Evolutionary conservation across 23 tunicate genomes (phyloP).

Genomic region (Halocynthia aurantium): DNA sequence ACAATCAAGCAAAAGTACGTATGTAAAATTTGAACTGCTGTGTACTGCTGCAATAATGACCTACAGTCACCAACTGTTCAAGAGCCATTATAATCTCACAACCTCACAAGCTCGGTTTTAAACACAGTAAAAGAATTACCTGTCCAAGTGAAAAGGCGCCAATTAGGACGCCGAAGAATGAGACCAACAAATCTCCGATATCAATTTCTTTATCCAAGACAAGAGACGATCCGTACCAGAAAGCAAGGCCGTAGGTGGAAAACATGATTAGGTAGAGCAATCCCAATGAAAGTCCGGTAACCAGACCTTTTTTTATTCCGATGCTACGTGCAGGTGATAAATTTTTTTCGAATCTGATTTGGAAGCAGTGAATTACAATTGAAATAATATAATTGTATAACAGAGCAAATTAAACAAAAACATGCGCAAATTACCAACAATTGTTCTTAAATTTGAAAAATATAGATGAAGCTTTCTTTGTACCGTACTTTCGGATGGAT

Average conservation of each 20-base stretch:
- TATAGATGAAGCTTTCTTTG: too few species aligned
- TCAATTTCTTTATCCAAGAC: constrained; percentile 36
- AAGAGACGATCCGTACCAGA: constrained; percentile 96
- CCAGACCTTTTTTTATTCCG: constrained; percentile 83
- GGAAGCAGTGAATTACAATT: neutral
- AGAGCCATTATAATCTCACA: too few species aligned
- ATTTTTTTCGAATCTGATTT: constrained; percentile 47
- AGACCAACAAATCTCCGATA: constrained; percentile 72
- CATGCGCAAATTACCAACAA: too few species aligned
- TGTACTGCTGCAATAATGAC: too few species aligned
- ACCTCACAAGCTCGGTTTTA: too few species aligned
- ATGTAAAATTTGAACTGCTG: too few species aligned
- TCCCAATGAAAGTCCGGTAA: constrained; percentile 67
- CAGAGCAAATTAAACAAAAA: too few species aligned
- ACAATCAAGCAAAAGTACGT: too few species aligned
- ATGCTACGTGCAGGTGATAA: constrained; percentile 57
- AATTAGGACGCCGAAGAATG: constrained; percentile 91
- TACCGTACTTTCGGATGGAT: neutral
- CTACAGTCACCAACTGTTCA: too few species aligned
- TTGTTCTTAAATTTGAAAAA: too few species aligned
- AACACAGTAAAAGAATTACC: constrained; percentile 16
- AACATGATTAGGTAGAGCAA: constrained; percentile 67
- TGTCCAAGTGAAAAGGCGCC: constrained; percentile 99
- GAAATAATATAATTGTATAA: neutral
- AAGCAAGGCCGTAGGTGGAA: constrained; percentile 92